A percentile compares a stretch with the other conserved stretches of the same genome.
These are phyloP conservation scores for Sebastes diaconus DNA, from an alignment of 2,797 vertebrate species.

Conservation along the genomic window DNA sequence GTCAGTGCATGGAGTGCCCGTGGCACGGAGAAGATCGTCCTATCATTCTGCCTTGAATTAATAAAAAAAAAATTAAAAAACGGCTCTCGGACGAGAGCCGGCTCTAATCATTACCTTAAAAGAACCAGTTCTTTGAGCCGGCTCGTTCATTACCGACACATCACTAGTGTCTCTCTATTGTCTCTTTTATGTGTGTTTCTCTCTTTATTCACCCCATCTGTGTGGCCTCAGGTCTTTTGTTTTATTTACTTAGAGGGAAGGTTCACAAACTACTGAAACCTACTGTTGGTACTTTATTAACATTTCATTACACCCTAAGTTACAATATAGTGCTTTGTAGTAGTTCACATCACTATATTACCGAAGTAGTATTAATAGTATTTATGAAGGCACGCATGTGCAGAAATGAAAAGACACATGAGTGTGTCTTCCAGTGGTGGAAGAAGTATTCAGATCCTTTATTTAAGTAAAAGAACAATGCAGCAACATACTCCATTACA, in stretches of 20 bases:
- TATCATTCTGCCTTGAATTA: too few relatives aligned
- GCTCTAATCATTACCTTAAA: too few relatives aligned
- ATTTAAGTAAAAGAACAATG: not conserved
- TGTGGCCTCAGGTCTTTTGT: rapidly evolving
- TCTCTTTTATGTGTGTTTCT: not conserved
- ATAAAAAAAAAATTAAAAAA: too few relatives aligned
- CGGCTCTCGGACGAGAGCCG: too few relatives aligned
- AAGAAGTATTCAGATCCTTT: not conserved
- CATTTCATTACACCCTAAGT: not conserved
- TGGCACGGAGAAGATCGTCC: too few relatives aligned
- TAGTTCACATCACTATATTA: not conserved
- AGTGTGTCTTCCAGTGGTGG: not conserved
- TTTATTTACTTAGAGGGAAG: not conserved
- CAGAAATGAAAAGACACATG: not conserved
- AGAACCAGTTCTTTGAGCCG: too few relatives aligned
- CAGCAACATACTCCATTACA: not conserved
- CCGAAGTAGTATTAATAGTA: not conserved
- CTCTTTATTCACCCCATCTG: not conserved
- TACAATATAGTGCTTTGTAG: not conserved
- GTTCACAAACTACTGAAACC: not conserved
- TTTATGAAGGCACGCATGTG: not conserved
- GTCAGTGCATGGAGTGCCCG: too few relatives aligned
- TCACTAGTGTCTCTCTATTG: not conserved
- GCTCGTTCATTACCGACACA: not conserved
- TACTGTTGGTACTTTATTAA: not conserved